Percentiles rank a stretch among this genome's conserved stretches.
Evolutionary conservation across 2,113 vertebrate genomes (phyloP).

Genomic region (Geococcyx californianus): DNA sequence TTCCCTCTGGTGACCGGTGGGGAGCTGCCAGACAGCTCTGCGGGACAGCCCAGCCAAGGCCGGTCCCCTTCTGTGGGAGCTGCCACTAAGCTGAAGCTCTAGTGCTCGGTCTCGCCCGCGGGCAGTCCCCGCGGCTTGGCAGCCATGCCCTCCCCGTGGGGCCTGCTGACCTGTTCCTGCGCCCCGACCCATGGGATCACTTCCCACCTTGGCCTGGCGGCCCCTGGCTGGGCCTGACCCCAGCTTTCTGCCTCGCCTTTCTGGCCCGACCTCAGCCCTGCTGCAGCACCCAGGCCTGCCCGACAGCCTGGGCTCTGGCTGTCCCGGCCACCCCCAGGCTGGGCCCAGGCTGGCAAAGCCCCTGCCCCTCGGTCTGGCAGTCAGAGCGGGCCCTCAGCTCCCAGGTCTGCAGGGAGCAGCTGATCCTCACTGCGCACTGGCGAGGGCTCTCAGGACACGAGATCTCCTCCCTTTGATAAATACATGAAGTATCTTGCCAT

Average conservation of each 20-base stretch:
- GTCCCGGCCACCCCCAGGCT: neutral
- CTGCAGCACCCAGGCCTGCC: accelerated
- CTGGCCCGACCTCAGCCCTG: neutral
- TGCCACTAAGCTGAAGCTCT: neutral
- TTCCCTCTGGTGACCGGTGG: neutral
- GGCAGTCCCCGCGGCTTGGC: neutral
- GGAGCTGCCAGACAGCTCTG: slow-evolving; percentile 3
- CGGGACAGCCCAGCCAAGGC: neutral
- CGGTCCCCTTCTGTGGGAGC: neutral
- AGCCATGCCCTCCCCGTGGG: neutral
- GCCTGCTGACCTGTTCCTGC: neutral
- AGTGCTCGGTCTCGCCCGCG: neutral
- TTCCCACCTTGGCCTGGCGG: accelerated
- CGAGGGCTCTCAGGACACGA: neutral
- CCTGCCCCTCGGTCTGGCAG: neutral
- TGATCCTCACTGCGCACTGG: accelerated
- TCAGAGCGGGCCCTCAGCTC: neutral
- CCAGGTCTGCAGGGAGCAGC: accelerated
- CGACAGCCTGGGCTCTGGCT: neutral
- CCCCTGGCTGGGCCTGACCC: neutral
- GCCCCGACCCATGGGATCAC: neutral
- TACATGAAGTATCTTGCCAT: neutral
- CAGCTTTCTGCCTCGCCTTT: accelerated
- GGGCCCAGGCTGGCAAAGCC: neutral
- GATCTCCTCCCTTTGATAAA: neutral